Percentiles rank a stretch among this genome's conserved stretches.
These are phyloP conservation scores for Sciaenops ocellatus DNA, from an alignment of 2,797 vertebrate species.

Conservation along the genomic window DNA sequence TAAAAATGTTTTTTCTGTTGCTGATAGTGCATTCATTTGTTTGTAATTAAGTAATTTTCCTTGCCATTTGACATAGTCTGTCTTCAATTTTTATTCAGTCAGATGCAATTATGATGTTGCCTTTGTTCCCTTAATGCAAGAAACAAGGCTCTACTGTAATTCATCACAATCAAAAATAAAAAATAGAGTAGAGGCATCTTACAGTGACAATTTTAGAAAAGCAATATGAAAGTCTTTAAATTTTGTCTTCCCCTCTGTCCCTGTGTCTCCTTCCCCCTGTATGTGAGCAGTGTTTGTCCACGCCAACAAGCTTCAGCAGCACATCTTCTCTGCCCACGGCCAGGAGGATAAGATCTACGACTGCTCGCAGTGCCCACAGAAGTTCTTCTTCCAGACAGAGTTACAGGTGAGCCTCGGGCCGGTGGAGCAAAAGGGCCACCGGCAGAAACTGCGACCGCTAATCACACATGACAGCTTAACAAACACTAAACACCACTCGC, in stretches of 20 bases:
- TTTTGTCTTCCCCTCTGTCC: slow-evolving; percentile 6
- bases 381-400: slow-evolving; percentile 99
- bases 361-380: slow-evolving; percentile 99
- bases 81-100: slow-evolving; percentile 56
- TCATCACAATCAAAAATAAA: slow-evolving; percentile 19
- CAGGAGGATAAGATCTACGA: slow-evolving; percentile 99
- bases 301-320: slow-evolving; percentile 99
- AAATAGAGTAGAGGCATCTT: not conserved
- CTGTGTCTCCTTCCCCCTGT: slow-evolving; percentile 19
- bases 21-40: slow-evolving; percentile 61
- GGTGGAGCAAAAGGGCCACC: slow-evolving; percentile 19
- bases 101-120: slow-evolving; percentile 47
- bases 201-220: not conserved
- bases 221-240: slow-evolving; percentile 1
- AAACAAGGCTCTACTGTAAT: slow-evolving; percentile 40
- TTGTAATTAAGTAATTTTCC: slow-evolving; percentile 68
- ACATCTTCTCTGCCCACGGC: slow-evolving; percentile 98
- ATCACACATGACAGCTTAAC: slow-evolving; percentile 72
- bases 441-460: slow-evolving; percentile 42
- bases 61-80: slow-evolving; percentile 66
- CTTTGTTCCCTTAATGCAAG: slow-evolving; percentile 52
- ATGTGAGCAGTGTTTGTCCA: slow-evolving; percentile 92
- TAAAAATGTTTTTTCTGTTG: slow-evolving; percentile 47
- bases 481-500: slow-evolving; percentile 71
- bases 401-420: slow-evolving; percentile 91